A percentile compares a stretch with the other conserved stretches of the same genome.
Evolutionary conservation across 2,797 vertebrate species (phyloP).

Genomic region (Lutjanus argentimaculatus): DNA sequence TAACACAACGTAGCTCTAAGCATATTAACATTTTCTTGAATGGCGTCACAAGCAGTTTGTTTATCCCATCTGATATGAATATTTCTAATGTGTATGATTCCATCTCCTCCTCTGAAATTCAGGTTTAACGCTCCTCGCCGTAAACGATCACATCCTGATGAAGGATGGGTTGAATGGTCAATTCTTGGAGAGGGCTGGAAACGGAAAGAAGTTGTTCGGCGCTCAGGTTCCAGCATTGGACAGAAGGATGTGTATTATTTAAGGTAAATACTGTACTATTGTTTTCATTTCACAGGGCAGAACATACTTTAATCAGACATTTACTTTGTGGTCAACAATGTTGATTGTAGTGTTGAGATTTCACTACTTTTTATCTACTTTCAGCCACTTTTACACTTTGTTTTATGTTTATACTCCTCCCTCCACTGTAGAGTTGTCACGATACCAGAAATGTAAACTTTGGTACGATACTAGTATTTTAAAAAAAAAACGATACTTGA

Average conservation of each 20-base stretch:
- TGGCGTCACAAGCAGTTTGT: neutral
- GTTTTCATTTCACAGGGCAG: neutral
- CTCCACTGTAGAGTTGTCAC: too few relatives aligned
- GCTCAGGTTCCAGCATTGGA: constrained; percentile 89
- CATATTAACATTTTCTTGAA: neutral
- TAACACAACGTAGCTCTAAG: neutral
- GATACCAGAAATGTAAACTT: too few relatives aligned
- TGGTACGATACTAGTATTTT: too few relatives aligned
- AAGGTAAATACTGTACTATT: constrained; percentile 80
- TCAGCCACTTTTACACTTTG: too few relatives aligned
- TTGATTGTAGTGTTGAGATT: neutral
- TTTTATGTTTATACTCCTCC: too few relatives aligned
- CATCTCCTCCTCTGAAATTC: constrained; percentile 7
- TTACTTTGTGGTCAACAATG: neutral
- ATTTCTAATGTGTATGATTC: neutral
- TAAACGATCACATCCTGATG: constrained; percentile 75
- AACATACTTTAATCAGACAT: neutral
- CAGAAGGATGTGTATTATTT: constrained; percentile 93
- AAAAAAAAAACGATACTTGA: too few relatives aligned
- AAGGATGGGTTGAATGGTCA: constrained; percentile 90
- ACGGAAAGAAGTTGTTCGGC: constrained; percentile 89
- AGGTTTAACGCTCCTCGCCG: constrained; percentile 51
- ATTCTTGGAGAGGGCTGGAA: constrained; percentile 91
- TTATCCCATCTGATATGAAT: neutral
- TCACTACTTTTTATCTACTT: neutral